Base-by-base conservation (phyloP, 2,113 vertebrate species). In the Platysteira castanea region DNA sequence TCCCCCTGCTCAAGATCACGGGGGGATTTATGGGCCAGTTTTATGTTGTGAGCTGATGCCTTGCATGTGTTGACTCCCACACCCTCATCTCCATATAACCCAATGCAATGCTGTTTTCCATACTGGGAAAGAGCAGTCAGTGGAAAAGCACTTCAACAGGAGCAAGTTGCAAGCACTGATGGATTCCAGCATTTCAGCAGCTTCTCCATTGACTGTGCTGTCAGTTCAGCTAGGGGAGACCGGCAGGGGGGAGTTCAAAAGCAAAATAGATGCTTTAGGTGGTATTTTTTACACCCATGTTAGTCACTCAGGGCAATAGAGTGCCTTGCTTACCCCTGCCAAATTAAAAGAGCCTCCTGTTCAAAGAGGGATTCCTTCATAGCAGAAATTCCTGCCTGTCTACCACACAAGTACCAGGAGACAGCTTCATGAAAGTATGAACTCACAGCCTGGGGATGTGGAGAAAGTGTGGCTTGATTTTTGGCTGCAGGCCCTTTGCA, bases 51-150 rank as follows among this genome's bases (percentile, higher is more conserved):
- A 68, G 39, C n/a, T 26, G 20, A 54, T 1, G 14, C 7, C 15
- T 23, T 9, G 0, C 7, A 15, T 6, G 11, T 24, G 11, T 60
- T 68, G 31, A 22, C 5, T 41, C 59, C 49, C 24, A 44, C 12
- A 33, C 4, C 7, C 19, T 13, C 30, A 21, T 10, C 67, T 46
- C 49, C 53, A 27, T 22, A n/a, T 15, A 46, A 64, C 11, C 59
- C 4, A 4, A 9, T 8, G 33, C 0, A 0, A 11, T 33, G 16
- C 59, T 28, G 14, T 19, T 74, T 46, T 35, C 19, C n/a, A 15
- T 0, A 0, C 18, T 35, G 31, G 64, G 41, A 60, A 37, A 47
- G 50, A 41, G n/a, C 61, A 54, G 70, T 15, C 56, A 2, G 0
- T 17, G 22, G 22, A 65, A 77, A 60, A 77, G 37, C 15, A 24